Evolutionary conservation across 2,113 vertebrate genomes (phyloP).

Genomic region (Sapayoa aenigma): DNA sequence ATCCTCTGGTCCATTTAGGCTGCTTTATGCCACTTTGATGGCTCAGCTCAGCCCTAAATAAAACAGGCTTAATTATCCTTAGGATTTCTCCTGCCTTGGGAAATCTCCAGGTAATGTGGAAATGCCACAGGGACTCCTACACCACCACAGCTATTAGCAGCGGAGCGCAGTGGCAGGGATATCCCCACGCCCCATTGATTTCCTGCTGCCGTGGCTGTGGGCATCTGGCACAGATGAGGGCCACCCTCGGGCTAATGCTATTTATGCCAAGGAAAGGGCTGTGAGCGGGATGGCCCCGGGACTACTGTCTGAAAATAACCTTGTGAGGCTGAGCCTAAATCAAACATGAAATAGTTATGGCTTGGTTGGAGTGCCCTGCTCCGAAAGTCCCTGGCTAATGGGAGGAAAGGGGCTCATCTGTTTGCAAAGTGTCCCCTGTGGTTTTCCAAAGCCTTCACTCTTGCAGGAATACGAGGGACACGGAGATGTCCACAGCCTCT

Average conservation of each 20-base stretch:
- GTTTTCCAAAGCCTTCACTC: background rate
- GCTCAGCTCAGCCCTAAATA: conserved; percentile 67
- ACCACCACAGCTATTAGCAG: conserved; percentile 46
- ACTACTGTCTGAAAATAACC: background rate
- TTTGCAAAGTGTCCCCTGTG: background rate
- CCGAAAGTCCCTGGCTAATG: fast-evolving
- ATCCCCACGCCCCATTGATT: conserved; percentile 63
- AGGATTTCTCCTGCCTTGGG: conserved; percentile 66
- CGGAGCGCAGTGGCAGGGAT: background rate
- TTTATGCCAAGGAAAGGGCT: conserved; percentile 35
- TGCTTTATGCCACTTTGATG: conserved; percentile 62
- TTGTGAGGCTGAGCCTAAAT: background rate
- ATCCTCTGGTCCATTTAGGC: conserved; percentile 66
- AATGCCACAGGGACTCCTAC: conserved; percentile 58
- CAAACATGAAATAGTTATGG: background rate
- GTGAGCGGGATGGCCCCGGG: background rate
- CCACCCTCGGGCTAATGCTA: conserved; percentile 2
- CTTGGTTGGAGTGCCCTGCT: background rate
- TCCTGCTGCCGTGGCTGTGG: conserved; percentile 52
- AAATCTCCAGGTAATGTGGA: conserved; percentile 69
- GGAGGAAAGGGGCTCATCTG: background rate
- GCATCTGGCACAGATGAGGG: conserved; percentile 50
- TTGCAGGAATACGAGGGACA: background rate
- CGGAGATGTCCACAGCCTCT: background rate
- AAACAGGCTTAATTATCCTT: conserved; percentile 68